Base-by-base conservation (phyloP, 2,888 invertebrate genomes). In the Anthoptus insignis region DNA sequence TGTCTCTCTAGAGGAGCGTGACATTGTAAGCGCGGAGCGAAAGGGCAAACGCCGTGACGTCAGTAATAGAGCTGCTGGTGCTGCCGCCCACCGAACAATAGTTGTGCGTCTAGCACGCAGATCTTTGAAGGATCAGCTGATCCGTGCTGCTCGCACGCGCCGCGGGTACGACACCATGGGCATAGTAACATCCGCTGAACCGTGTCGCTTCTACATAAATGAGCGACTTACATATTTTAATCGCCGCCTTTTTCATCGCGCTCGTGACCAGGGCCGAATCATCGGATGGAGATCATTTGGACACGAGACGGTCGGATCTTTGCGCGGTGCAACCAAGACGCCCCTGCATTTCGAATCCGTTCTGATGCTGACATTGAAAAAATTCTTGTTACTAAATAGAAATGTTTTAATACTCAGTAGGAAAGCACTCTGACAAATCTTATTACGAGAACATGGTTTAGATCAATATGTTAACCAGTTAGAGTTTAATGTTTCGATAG, bases 401-500 rank as follows among this genome's bases (percentile, higher is more conserved):
- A n/a, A n/a, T n/a, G n/a, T n/a, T n/a, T n/a, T n/a, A n/a, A n/a
- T n/a, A n/a, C n/a, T n/a, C n/a, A 27, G 27, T 27, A 27, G 27
- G 27, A 27, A 27, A 27, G 27, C n/a, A n/a, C n/a, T n/a, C n/a
- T n/a, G n/a, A n/a, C n/a, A n/a, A n/a, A n/a, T n/a, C n/a, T n/a
- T n/a, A n/a, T n/a, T n/a, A n/a, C n/a, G n/a, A n/a, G n/a, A n/a
- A n/a, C n/a, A n/a, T n/a, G n/a, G n/a, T n/a, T n/a, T n/a, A n/a
- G n/a, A n/a, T n/a, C n/a, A n/a, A n/a, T n/a, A n/a, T n/a, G 39
- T 45, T 21, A 58, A 49, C 29, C 34, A 56, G 4, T 50, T 57
- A 47, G 37, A 37, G 5, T 61, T 61, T 34, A 22, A 53, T 39
- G 53, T 52, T 11, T 54, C 54, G 21, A 47, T 61, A 54, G 54